These are phyloP conservation scores for Autographa gamma DNA, from an alignment of 2,888 invertebrate genomes.

Conservation along the genomic window DNA sequence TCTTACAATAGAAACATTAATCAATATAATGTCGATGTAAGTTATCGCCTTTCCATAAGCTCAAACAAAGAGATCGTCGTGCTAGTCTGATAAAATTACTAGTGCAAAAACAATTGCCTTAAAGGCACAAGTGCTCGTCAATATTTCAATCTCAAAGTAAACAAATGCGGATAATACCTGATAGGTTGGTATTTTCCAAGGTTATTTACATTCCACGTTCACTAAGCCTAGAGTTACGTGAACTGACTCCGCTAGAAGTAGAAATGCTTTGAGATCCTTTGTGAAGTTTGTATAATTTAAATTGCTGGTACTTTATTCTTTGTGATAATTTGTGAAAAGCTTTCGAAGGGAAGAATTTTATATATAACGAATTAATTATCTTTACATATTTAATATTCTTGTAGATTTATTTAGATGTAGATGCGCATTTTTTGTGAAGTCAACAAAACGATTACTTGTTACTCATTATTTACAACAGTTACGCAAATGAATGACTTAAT, in stretches of 20 bases:
- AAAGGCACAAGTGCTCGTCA: conserved; percentile 23
- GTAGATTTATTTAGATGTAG: conserved; percentile 5
- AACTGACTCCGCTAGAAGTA: conserved; percentile 56
- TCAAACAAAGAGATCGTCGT: conserved; percentile 36
- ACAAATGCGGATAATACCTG: conserved; percentile 41
- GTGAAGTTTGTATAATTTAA: conserved; percentile 35
- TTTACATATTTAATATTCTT: neutral
- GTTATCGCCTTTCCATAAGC: conserved; percentile 21
- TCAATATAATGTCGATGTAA: conserved; percentile 32
- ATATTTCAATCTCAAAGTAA: conserved; percentile 47
- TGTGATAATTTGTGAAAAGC: neutral
- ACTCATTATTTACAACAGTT: conserved; percentile 18
- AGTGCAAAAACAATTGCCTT: conserved; percentile 26
- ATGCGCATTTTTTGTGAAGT: conserved; percentile 19
- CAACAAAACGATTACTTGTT: conserved; percentile 20
- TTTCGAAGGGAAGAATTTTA: neutral
- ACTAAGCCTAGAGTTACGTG: conserved; percentile 71
- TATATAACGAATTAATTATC: neutral
- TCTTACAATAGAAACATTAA: conserved; percentile 47
- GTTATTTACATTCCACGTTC: conserved; percentile 78
- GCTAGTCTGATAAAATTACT: conserved; percentile 23
- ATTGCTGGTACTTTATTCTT: neutral
- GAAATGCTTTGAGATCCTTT: conserved; percentile 58
- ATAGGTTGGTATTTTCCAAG: conserved; percentile 64
- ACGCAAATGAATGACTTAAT: conserved; percentile 23